phyloP scores from a whole-genome alignment of 2,888 invertebrate genomes.

The Priocnemis perturbator region DNA sequence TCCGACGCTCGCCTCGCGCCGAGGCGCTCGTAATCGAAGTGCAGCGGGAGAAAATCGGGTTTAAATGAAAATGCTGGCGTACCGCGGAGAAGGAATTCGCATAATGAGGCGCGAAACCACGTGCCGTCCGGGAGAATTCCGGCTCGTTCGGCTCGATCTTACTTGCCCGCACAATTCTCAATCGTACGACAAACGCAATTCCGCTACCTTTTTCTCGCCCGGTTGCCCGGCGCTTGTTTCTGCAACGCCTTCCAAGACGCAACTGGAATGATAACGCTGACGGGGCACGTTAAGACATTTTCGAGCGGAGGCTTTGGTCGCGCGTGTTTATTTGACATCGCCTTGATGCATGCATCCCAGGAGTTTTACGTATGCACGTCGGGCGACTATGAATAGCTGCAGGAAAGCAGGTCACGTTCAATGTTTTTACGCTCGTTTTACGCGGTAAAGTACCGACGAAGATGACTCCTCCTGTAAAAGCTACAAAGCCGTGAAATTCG shows the following conservation, averaged over 20 bases:
- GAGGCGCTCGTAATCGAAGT: neutral
- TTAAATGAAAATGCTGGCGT: neutral
- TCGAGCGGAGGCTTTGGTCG: no score
- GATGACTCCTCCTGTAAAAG: neutral
- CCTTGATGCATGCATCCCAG: no score
- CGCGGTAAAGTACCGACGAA: neutral
- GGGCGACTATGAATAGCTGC: conserved; percentile 44
- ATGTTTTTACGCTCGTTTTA: conserved; percentile 46
- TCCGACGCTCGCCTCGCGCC: conserved; percentile 11
- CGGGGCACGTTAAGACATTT: no score
- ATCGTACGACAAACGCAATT: neutral
- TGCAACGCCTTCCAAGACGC: no score
- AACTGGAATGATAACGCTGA: no score
- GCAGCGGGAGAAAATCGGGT: neutral
- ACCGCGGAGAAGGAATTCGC: neutral
- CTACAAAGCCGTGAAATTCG: neutral
- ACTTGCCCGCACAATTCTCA: neutral
- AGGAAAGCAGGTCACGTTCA: conserved; percentile 58
- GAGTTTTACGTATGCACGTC: no score
- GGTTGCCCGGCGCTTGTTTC: no score
- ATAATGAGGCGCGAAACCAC: neutral
- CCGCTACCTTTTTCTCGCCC: neutral
- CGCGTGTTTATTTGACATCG: no score
- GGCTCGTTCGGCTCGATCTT: neutral
- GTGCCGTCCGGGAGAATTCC: no score